Evolutionary conservation across 2,888 invertebrate genomes (phyloP), one percentile per base, ranked within the genome.

Genomic region (Orthosia gracilis): DNA sequence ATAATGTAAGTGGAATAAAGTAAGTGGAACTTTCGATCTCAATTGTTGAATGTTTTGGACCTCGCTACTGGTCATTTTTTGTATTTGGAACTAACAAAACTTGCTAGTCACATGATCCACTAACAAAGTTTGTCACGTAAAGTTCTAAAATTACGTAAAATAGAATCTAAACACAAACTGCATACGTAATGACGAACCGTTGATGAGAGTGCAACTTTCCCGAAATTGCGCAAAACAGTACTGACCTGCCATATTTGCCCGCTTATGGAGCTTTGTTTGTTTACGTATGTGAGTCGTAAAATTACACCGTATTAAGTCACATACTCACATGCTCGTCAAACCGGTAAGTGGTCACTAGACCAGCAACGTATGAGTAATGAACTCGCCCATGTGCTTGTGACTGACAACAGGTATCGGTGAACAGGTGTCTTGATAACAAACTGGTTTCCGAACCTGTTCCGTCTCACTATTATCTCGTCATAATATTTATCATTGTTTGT

Each of bases 301-400:
- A 86, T 88, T 87, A 85, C 87, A 77, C 85, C 87, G 86, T 82
- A 89, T 89, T 87, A 87, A 90, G 90, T 91, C 96, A 95, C 91
- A 91, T 94, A 93, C 93, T 90, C 78, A 95, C 91, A 92, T 94
- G 94, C 93, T 90, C 76, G 94, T 91, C 91, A 91, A 93, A 96
- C 96, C 94, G 94, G 95, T 94, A 90, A 81, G 12, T 68, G 72
- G 83, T 86, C 89, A 72, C 76, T 76, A 62, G 72, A 78, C 78
- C 88, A 86, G 89, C 89, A 88, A 86, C 91, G 87, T 90, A 89
- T 92, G 92, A 93, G 91, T 90, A 94, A 94, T 90, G 94, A 94
- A 93, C 95, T 93, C 93, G 94, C 92, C 94, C 91, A 89, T 85
- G 87, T 78, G 84, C 82, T 64, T 70, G 45, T 83, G 80, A 79